phyloP scores from a whole-genome alignment of 2,113 vertebrate genomes.

The Thamnophis sirtalis region DNA sequence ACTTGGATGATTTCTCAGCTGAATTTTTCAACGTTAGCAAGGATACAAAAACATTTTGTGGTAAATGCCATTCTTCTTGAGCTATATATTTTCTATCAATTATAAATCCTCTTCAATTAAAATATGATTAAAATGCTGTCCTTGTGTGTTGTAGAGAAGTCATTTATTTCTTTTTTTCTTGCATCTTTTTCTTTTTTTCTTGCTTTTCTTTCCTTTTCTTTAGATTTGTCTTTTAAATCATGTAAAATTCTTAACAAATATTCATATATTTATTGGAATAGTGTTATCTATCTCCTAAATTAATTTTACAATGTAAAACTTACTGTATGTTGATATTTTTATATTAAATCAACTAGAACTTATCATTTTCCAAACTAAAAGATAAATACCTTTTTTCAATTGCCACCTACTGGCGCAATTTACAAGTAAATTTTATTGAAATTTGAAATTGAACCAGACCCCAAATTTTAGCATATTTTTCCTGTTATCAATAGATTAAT shows the following conservation, averaged over 20 bases:
- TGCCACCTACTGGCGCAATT: background rate
- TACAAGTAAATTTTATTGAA: background rate
- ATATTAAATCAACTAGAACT: background rate
- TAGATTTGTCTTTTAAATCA: background rate
- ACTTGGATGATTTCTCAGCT: background rate
- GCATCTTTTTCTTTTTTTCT: background rate
- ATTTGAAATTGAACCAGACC: background rate
- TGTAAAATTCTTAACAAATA: background rate
- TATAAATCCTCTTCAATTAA: background rate
- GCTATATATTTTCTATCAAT: background rate
- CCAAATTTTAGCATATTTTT: background rate
- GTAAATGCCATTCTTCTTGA: background rate
- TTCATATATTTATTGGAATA: too few relatives aligned
- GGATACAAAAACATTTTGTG: background rate
- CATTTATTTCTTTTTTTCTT: background rate
- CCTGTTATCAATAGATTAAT: background rate
- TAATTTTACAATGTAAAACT: background rate
- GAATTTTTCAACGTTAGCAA: background rate
- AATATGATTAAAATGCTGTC: background rate
- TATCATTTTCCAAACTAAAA: background rate
- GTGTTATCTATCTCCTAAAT: background rate
- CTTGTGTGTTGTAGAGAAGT: background rate
- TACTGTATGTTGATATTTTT: background rate
- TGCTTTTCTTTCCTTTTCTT: background rate
- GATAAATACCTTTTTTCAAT: background rate